These are phyloP conservation scores for Lumbricus terrestris DNA, from an alignment of 2,888 invertebrate species.

Conservation along the genomic window DNA sequence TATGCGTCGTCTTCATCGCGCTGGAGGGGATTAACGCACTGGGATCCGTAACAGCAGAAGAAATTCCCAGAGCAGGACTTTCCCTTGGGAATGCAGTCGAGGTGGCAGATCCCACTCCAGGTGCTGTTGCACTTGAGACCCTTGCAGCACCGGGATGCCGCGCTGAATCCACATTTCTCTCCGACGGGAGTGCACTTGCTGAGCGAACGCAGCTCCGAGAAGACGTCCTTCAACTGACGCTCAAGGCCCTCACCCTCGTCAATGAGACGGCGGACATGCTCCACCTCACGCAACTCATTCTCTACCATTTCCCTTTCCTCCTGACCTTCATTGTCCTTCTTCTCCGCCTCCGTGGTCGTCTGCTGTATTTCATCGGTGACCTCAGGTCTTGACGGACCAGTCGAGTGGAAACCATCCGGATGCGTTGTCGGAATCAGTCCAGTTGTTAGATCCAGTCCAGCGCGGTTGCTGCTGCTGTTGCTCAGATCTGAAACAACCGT, in stretches of 20 bases:
- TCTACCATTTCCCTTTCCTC: not conserved
- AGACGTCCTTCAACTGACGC: not conserved
- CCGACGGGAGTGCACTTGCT: not conserved
- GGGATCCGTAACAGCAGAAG: not conserved
- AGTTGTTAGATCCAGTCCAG: not conserved
- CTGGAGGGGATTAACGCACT: not conserved
- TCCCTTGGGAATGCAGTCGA: not conserved
- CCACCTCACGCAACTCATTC: not conserved
- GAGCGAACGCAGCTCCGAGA: not conserved
- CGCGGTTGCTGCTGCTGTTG: not conserved
- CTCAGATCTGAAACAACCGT: not conserved
- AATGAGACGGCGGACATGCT: not conserved
- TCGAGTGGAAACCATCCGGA: not conserved
- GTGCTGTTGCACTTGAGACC: not conserved
- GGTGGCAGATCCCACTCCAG: not conserved
- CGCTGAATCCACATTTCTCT: not conserved
- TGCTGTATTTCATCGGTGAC: not conserved
- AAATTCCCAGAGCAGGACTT: not conserved
- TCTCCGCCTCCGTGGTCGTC: not conserved
- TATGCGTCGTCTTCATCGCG: not conserved
- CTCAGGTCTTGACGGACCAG: not conserved
- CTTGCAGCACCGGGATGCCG: not conserved
- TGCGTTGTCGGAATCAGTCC: not conserved
- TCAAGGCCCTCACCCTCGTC: not conserved
- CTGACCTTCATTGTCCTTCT: not conserved